Base-by-base conservation (phyloP, 2,888 invertebrate species). In the Synanthedon tipuliformis region DNA sequence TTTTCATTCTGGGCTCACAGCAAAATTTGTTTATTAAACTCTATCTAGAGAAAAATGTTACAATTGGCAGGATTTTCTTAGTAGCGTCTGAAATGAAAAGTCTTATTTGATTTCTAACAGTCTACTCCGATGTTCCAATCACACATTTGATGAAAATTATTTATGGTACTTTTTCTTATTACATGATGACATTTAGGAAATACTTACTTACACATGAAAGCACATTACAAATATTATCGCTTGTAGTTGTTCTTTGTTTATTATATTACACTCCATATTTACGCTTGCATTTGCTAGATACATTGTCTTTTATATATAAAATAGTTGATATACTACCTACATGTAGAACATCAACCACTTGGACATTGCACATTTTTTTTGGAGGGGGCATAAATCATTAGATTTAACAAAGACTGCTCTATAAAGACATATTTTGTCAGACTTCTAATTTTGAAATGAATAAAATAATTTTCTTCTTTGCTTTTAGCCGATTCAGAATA, bases 21-120 rank as follows among this genome's bases (percentile, higher is more conserved):
- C 62, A 63, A 73, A 74, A 67, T 66, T 61, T 53, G 57, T 59
- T 60, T 51, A 3, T n/a, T 8, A 54, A n/a, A 58, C 50, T 54
- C 57, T 50, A 50, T 54, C 51, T 18, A 18, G 57, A 56, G 60
- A 52, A 51, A 56, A 62, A 56, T 55, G 3, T 18, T 18, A 41
- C 51, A 57, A 80, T 81, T 80, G 78, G 76, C 80, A 74, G 73
- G 75, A 67, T 63, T 66, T 67, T 34, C 51, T 55, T 52, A 41
- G 50, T 55, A 51, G 67, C 68, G 78, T 81, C 79, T 81, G 70
- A 69, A 81, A 81, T 80, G 77, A 75, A 83, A 81, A 81, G 78
- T 78, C 61, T 66, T 65, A 68, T 51, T 23, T 16, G 51, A 50
- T 64, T 60, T 62, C 61, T 59, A 56, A 65, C 69, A 69, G 73